Conservation (phyloP, 2,113 vertebrate species). For the Callaeas wilsoni region DNA sequence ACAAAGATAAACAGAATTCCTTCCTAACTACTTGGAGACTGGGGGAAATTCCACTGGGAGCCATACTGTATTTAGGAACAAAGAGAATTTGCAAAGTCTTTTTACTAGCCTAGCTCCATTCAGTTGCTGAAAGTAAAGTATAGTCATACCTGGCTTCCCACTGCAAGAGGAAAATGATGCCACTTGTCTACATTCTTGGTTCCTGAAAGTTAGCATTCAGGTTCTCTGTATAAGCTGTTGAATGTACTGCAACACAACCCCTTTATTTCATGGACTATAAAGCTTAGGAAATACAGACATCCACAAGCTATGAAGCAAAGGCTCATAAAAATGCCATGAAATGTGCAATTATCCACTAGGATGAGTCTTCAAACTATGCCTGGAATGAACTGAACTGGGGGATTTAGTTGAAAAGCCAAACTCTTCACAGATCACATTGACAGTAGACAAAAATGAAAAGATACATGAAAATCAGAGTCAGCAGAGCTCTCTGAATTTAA, state of each 20-base stretch:
- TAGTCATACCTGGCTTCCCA: not conserved
- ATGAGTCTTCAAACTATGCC: conserved; percentile 56
- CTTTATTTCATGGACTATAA: conserved; percentile 77
- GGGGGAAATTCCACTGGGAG: not conserved
- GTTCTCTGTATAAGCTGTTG: conserved; percentile 52
- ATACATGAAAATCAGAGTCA: conserved; percentile 42
- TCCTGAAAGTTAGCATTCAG: conserved; percentile 65
- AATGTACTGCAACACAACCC: conserved; percentile 57
- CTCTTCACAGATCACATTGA: conserved; percentile 45
- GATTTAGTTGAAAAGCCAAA: conserved; percentile 50
- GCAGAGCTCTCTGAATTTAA: conserved; percentile 47
- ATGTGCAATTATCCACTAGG: conserved; percentile 73
- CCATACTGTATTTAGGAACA: not conserved
- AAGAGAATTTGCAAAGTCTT: not conserved
- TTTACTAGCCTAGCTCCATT: not conserved
- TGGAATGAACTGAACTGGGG: conserved; percentile 45
- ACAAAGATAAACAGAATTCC: not conserved
- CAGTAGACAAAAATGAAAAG: conserved; percentile 50
- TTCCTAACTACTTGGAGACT: not conserved
- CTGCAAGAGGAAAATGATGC: not conserved
- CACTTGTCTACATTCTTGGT: conserved; percentile 13
- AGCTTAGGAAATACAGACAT: conserved; percentile 68
- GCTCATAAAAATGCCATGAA: conserved; percentile 69
- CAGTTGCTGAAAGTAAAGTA: not conserved
- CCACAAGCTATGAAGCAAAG: conserved; percentile 73